Base-by-base conservation (phyloP, 35 echinoderm and acorn worm genomes). In the Heliocidaris erythrogramma region DNA sequence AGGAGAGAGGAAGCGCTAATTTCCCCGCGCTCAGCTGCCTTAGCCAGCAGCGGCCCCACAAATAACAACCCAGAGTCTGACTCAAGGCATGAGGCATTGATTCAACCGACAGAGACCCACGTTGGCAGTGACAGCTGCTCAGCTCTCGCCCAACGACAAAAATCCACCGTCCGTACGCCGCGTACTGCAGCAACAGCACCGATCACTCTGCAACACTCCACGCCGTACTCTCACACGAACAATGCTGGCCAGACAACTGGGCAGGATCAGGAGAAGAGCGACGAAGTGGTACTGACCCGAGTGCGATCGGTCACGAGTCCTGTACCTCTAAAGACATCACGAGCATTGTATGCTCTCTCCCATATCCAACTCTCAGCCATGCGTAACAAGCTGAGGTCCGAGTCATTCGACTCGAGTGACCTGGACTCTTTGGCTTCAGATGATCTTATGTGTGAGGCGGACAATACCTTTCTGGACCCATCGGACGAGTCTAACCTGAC, bases 341-440 rank as follows among this genome's bases (percentile, higher is more conserved):
- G 91, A 49, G 29, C 50, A 2, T 48, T 59, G 29, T 59, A 50
- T n/a, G n/a, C 91, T 48, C 29, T 59, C 21, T 48, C 31, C 16
- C 91, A 92, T 29, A 89, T 89, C 18, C 91, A 92, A 59, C 91
- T 92, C 50, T 48, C 48, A 52, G 91, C 91, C 91, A 92, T 92
- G 91, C 91, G 91, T 16, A 92, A 92, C 91, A 92, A 92, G 49
- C 29, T 92, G 91, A 47, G 91, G 91, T 92, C 91, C 50, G 91
- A 92, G 91, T 92, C 91, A 49, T 92, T 92, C 50, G 91, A 92
- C 49, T 92, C 91, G 11, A 92, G 91, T 92, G 91, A 92, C 50
- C 48, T 92, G 50, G 91, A 92, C 91, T 92, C 91, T 30, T 48
- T 92, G 32, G 91, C 91, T 30, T 92, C 91, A 30, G 91, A 92